A percentile compares a stretch with the other conserved stretches of the same genome.
These are phyloP conservation scores for Leucopsar rothschildi DNA, from an alignment of 2,113 vertebrate genomes.

Conservation along the genomic window DNA sequence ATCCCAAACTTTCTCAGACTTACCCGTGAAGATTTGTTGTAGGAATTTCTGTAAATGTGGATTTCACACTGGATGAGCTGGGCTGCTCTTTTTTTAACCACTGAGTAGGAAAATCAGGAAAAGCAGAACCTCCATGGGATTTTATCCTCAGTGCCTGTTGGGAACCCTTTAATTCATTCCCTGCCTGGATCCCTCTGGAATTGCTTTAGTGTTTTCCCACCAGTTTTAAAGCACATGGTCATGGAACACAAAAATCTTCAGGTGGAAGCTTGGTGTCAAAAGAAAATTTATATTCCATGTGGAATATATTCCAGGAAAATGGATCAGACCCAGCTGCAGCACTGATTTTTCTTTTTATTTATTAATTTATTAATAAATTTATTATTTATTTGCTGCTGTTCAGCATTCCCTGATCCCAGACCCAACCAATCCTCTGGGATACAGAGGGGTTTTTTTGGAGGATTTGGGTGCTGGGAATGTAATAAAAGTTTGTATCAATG, in stretches of 20 bases:
- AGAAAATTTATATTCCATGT: not conserved
- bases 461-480: not conserved
- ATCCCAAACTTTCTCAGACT: not conserved
- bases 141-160: not conserved
- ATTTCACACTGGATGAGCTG: not conserved
- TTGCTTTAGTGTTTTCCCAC: not conserved
- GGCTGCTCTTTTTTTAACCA: not conserved
- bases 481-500: not conserved
- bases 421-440: not conserved
- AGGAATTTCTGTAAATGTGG: not conserved
- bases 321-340: not conserved
- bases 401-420: not conserved
- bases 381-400: not conserved
- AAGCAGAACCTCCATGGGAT: not conserved
- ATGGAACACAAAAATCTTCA: not conserved
- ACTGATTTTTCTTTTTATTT: not conserved
- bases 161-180: not conserved
- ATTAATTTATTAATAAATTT: not conserved
- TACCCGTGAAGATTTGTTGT: not conserved
- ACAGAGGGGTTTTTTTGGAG: fast-evolving
- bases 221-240: not conserved
- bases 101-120: not conserved
- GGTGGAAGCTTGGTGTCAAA: not conserved
- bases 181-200: not conserved
- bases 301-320: not conserved